These are phyloP conservation scores for Mechanitis mazaeus DNA, from an alignment of 2,888 invertebrate genomes.

Conservation along the genomic window DNA sequence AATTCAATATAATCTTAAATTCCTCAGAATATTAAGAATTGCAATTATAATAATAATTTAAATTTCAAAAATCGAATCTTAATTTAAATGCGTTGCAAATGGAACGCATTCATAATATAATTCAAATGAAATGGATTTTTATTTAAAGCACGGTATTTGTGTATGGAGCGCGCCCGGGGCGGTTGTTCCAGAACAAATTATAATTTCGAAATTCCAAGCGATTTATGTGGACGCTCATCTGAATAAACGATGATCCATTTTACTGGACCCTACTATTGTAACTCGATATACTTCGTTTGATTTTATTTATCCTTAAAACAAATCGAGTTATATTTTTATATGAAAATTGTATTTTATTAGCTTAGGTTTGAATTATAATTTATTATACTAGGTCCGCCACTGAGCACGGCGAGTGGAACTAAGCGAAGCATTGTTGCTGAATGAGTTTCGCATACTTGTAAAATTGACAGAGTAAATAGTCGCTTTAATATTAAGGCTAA, in stretches of 20 bases:
- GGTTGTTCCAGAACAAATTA: conserved; percentile 70
- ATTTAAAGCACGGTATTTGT: conserved; percentile 8
- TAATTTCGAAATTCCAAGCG: conserved; percentile 74
- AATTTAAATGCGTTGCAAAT: not conserved
- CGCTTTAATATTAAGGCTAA: too few relatives aligned
- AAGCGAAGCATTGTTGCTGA: too few relatives aligned
- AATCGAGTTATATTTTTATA: too few relatives aligned
- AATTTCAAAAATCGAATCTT: not conserved
- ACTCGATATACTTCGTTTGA: conserved; percentile 9
- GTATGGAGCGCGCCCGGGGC: conserved; percentile 63
- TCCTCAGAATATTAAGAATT: not conserved
- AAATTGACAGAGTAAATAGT: too few relatives aligned
- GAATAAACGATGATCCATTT: conserved; percentile 67
- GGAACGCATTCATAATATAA: not conserved
- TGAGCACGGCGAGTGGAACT: too few relatives aligned
- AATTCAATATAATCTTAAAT: too few relatives aligned
- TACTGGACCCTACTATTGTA: conserved; percentile 35
- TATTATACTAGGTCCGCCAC: too few relatives aligned
- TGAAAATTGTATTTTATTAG: too few relatives aligned
- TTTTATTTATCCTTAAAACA: too few relatives aligned
- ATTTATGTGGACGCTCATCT: conserved; percentile 72
- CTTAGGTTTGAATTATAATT: too few relatives aligned
- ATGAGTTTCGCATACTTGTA: too few relatives aligned
- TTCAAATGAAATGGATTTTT: conserved; percentile 10
- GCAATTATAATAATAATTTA: not conserved